Evolutionary conservation across 2,888 invertebrate genomes (phyloP).

Genomic region (Zele albiditarsus): DNA sequence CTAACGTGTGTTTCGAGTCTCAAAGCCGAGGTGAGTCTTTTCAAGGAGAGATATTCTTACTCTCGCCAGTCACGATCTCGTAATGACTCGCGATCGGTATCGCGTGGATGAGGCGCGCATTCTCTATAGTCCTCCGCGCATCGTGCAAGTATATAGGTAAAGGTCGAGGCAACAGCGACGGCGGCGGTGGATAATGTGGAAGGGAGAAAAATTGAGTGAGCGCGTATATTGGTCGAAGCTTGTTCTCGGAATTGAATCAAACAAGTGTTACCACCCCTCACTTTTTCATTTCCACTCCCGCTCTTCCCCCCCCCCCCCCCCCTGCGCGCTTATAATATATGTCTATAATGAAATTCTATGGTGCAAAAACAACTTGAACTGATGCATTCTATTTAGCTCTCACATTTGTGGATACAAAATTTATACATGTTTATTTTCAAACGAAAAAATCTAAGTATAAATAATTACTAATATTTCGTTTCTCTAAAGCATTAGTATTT

Average conservation of each 20-base stretch:
- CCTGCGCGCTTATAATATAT: conserved; percentile 57
- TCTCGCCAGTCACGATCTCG: conserved; percentile 42
- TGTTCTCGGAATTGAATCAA: conserved; percentile 68
- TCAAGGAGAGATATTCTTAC: conserved; percentile 28
- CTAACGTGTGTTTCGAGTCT: neutral
- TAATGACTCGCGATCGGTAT: conserved; percentile 45
- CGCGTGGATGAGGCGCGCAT: conserved; percentile 37
- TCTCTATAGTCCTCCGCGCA: conserved; percentile 24
- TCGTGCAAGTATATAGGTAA: conserved; percentile 36
- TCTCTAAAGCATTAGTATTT: no score
- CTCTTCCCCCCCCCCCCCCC: conserved; percentile 37
- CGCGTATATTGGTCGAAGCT: conserved; percentile 53
- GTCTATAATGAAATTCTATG: conserved; percentile 61
- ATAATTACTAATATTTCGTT: no score
- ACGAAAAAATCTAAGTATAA: no score
- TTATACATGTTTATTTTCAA: neutral
- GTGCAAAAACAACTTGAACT: neutral
- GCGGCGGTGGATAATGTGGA: neutral
- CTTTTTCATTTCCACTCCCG: conserved; percentile 25
- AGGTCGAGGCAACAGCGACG: conserved; percentile 30
- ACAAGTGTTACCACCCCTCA: conserved; percentile 67
- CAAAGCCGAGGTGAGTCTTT: neutral
- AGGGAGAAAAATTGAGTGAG: conserved; percentile 63
- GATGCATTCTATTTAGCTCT: conserved; percentile 37
- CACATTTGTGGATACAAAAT: conserved; percentile 41